Base-by-base conservation (phyloP, 2,113 vertebrate species). In the Stercorarius parasiticus region DNA sequence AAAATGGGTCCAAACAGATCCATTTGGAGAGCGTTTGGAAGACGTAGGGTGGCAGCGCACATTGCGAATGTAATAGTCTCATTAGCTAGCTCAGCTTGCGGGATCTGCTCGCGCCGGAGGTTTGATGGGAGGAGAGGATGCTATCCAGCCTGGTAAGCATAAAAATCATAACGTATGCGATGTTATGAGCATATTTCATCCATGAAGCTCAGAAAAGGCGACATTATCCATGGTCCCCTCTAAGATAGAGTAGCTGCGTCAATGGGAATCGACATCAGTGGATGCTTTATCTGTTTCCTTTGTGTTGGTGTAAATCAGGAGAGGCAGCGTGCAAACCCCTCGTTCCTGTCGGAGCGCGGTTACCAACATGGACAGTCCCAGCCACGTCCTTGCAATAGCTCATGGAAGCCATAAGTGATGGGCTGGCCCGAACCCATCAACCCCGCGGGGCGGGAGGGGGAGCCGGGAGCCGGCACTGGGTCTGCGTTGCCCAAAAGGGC, bases 1-100 rank as follows among this genome's bases (percentile, higher is more conserved):
- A 49, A 96, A 82, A 93, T 12, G 72, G 95, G 96, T 93, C 95
- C 96, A 98, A 97, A 95, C 95, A 95, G 96, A 95, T 74, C 92
- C 87, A 81, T 96, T 96, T 97, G 97, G 95, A 91, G 95, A 97
- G 86, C 2, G 13, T 76, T 84, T 56, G 76, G 69, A 96, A 96
- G 85, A 67, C 59, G 95, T 65, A 58, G 92, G 82, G 96, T 83
- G 97, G 96, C 50, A 76, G 90, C 9, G 67, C 82, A 64, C 80
- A 62, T 36, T 89, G 87, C 27, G 36, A 91, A 49, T 4, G 92
- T 42, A 74, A 55, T 59, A 50, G 65, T 87, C 93, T 88, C 76
- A 80, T 71, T 84, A 90, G 88, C 53, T 88, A 59, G 97, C 91
- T 94, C 79, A 23, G 43, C 91, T n/a, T 71, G 65, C 26, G 83